These are phyloP conservation scores for Netelia fuscicornis DNA, from an alignment of 2,888 invertebrate species.

Conservation along the genomic window DNA sequence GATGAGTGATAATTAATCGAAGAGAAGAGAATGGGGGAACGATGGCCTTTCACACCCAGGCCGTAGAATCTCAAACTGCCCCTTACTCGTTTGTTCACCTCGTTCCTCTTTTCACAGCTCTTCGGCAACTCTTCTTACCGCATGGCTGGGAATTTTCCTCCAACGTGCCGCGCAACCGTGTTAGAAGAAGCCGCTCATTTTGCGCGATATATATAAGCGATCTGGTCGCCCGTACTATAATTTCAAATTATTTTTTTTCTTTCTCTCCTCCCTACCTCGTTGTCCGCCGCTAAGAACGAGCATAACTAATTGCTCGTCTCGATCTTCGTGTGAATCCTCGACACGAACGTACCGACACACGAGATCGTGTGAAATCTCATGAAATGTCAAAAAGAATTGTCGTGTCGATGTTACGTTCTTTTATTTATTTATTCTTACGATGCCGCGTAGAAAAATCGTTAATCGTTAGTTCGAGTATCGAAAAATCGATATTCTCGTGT, in stretches of 20 bases:
- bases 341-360: slow-evolving; percentile 32
- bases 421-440: neutral
- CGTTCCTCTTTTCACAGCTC: neutral
- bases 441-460: neutral
- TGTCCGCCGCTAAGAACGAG: neutral
- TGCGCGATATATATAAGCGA: slow-evolving; percentile 50
- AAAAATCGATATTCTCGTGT: neutral
- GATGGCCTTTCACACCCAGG: slow-evolving; percentile 3
- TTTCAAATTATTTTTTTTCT: slow-evolving; percentile 49
- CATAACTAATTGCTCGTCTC: slow-evolving; percentile 59
- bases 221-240: slow-evolving; percentile 43
- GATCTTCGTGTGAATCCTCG: slow-evolving; percentile 55
- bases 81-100: neutral
- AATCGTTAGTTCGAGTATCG: neutral
- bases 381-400: slow-evolving; percentile 62
- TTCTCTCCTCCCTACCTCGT: slow-evolving; percentile 14
- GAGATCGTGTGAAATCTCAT: slow-evolving; percentile 60
- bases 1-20: slow-evolving; percentile 17
- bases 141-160: slow-evolving; percentile 41
- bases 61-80: neutral
- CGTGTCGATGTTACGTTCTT: neutral
- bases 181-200: slow-evolving; percentile 37
- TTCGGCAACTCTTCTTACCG: neutral
- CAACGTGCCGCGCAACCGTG: neutral
- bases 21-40: neutral